Conservation (phyloP, 2,113 vertebrate species). For the Crocuta crocuta region DNA sequence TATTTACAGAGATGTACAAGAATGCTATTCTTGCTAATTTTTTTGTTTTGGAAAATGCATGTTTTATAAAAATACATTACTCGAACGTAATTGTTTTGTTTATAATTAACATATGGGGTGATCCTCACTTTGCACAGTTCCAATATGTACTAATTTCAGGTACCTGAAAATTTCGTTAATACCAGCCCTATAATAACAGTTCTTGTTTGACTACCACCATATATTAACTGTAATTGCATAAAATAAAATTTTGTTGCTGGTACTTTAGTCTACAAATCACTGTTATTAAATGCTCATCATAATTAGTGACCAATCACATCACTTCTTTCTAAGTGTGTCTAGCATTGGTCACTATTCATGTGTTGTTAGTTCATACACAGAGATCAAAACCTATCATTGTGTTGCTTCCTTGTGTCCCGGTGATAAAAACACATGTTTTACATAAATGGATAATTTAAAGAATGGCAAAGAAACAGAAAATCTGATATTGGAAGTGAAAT, state of each 20-base stretch:
- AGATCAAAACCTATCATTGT: not conserved
- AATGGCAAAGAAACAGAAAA: not conserved
- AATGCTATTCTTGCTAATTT: not conserved
- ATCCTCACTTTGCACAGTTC: not conserved
- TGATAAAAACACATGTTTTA: not conserved
- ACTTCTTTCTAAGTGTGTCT: not conserved
- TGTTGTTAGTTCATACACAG: not conserved
- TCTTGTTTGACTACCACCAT: not conserved
- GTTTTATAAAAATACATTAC: slow-evolving; percentile 44
- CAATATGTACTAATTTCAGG: not conserved
- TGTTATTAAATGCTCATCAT: not conserved
- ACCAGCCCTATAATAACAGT: not conserved
- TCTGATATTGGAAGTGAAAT: not conserved
- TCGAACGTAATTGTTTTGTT: not conserved
- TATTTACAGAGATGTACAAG: not conserved
- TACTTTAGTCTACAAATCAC: not conserved
- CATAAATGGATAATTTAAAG: not conserved
- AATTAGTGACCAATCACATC: not conserved
- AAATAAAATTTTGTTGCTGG: not conserved
- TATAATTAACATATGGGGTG: not conserved
- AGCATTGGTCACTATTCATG: not conserved
- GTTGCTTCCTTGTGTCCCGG: not conserved
- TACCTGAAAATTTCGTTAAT: not conserved
- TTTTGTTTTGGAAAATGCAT: not conserved
- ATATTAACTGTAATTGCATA: not conserved